phyloP scores from a whole-genome alignment of 2,888 invertebrate species.

The Calephelis perditalis region DNA sequence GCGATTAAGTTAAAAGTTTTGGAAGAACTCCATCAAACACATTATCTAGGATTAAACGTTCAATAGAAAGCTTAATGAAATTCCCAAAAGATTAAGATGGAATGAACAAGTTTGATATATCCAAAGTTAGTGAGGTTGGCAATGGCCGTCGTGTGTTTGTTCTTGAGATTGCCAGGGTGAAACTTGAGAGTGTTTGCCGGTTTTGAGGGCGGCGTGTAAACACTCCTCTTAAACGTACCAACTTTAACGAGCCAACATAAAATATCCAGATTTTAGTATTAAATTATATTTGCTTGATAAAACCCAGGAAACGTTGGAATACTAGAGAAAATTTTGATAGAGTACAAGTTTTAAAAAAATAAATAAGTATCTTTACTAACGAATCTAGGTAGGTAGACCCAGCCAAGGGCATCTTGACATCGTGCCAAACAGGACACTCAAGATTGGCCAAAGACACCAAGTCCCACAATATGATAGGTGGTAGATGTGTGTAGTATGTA shows the following conservation, averaged over 20 bases:
- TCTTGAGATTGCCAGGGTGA: constrained; percentile 66
- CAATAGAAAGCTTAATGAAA: constrained; percentile 8
- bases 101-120: constrained; percentile 12
- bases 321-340: constrained; percentile 44
- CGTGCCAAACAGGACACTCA: too few species aligned
- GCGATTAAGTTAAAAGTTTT: neutral
- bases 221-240: constrained; percentile 60
- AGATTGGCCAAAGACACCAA: too few species aligned
- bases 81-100: constrained; percentile 3
- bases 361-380: too few species aligned
- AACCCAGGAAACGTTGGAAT: constrained; percentile 36
- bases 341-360: neutral
- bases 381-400: too few species aligned
- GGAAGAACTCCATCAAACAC: neutral
- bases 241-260: constrained; percentile 42
- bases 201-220: constrained; percentile 58
- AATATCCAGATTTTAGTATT: constrained; percentile 40
- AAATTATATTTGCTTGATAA: constrained; percentile 36
- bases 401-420: too few species aligned
- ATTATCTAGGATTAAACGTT: constrained; percentile 9
- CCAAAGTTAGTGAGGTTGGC: constrained; percentile 18
- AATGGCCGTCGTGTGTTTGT: constrained; percentile 24
- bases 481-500: too few species aligned
- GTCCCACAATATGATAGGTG: too few species aligned
- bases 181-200: constrained; percentile 63